Percentiles rank a stretch among this genome's conserved stretches.
Conservation (phyloP, 2,797 vertebrate genomes). For the Tenualosa thibaudeaui region DNA sequence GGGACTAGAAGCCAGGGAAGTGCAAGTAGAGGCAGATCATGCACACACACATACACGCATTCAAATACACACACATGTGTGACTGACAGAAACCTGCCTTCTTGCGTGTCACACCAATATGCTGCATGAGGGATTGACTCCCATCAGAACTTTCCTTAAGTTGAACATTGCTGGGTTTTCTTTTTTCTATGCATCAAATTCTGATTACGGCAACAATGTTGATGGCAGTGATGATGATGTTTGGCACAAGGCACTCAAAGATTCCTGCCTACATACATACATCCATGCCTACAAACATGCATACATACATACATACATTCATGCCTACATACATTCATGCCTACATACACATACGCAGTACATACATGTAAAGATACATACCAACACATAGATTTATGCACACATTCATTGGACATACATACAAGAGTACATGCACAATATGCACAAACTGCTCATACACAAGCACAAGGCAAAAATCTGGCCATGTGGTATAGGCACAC, state of each 20-base stretch:
- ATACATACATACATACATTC: neutral
- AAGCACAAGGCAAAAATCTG: constrained; percentile 6
- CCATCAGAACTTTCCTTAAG: constrained; percentile 75
- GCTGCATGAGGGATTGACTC: constrained; percentile 88
- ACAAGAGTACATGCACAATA: neutral
- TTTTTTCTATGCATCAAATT: constrained; percentile 53
- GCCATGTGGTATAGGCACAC: neutral
- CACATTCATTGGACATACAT: neutral
- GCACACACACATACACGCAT: constrained; percentile 39
- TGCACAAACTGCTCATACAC: constrained; percentile 11
- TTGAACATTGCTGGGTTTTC: constrained; percentile 68
- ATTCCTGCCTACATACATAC: constrained; percentile 5
- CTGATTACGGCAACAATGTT: neutral
- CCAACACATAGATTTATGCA: neutral
- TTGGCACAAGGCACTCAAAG: constrained; percentile 1
- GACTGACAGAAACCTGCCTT: constrained; percentile 68
- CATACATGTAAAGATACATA: neutral
- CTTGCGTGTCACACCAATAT: constrained; percentile 70
- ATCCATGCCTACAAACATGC: neutral
- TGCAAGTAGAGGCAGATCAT: constrained; percentile 64
- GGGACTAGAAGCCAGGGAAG: constrained; percentile 64
- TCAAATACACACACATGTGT: constrained; percentile 45
- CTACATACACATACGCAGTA: neutral
- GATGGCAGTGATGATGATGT: neutral
- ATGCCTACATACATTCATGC: neutral